A percentile compares a stretch with the other conserved stretches of the same genome.
Conservation (phyloP, 2,888 invertebrate genomes). For the Lasioglossum lativentre region DNA sequence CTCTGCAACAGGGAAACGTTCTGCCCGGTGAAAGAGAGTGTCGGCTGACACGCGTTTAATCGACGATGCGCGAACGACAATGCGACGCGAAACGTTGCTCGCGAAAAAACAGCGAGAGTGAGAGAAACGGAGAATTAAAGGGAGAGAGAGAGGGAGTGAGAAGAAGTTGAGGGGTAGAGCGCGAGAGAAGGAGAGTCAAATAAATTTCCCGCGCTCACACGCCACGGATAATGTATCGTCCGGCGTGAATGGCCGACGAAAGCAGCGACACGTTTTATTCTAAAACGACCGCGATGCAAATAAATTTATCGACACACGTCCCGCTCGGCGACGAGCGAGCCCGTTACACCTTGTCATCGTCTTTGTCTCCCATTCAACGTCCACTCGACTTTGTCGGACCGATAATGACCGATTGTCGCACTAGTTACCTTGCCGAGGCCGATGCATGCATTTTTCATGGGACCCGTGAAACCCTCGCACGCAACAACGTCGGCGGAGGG, state of each 20-base stretch:
- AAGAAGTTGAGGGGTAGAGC: slow-evolving; percentile 7
- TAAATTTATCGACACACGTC: slow-evolving; percentile 71
- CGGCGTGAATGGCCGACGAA: slow-evolving; percentile 57
- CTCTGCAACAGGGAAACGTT: slow-evolving; percentile 52
- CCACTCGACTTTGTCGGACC: slow-evolving; percentile 41
- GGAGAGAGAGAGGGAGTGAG: slow-evolving; percentile 19
- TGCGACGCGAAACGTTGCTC: slow-evolving; percentile 46
- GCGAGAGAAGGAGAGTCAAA: slow-evolving; percentile 44
- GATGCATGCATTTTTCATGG: slow-evolving; percentile 14
- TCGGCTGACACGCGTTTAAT: slow-evolving; percentile 57
- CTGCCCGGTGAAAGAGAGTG: slow-evolving; percentile 51
- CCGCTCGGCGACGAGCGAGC: slow-evolving; percentile 34
- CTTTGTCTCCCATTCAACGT: slow-evolving; percentile 59
- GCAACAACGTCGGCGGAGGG: not conserved
- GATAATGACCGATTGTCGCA: slow-evolving; percentile 49
- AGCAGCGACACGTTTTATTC: slow-evolving; percentile 60
- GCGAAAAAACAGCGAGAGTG: not conserved
- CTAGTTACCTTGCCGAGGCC: slow-evolving; percentile 17
- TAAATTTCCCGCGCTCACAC: slow-evolving; percentile 55
- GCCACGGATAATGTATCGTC: slow-evolving; percentile 62
- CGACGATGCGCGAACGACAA: slow-evolving; percentile 57
- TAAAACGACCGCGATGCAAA: slow-evolving; percentile 62
- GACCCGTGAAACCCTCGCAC: not conserved
- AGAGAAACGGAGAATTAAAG: not conserved
- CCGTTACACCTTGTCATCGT: slow-evolving; percentile 65